These are phyloP conservation scores for Tholera decimalis DNA, from an alignment of 2,888 invertebrate species.

Conservation along the genomic window DNA sequence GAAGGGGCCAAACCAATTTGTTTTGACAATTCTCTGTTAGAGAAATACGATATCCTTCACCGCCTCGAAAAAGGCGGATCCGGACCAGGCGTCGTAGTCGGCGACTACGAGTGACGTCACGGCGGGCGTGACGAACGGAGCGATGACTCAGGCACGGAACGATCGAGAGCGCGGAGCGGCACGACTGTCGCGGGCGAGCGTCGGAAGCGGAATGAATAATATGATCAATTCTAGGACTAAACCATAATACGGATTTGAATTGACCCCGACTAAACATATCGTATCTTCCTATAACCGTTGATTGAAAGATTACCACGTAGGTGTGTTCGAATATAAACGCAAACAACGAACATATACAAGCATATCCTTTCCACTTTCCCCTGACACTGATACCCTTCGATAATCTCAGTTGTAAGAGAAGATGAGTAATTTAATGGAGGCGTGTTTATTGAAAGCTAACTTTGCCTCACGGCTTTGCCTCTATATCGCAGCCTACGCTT, in stretches of 20 bases:
- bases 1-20: no score
- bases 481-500: neutral
- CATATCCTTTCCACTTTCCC: slow-evolving; percentile 68
- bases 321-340: slow-evolving; percentile 41
- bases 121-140: no score
- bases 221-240: neutral
- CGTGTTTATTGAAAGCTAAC: slow-evolving; percentile 72
- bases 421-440: slow-evolving; percentile 74
- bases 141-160: no score
- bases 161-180: no score
- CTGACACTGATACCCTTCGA: slow-evolving; percentile 72
- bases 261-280: slow-evolving; percentile 39
- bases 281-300: slow-evolving; percentile 47
- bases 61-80: no score
- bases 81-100: no score
- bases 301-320: slow-evolving; percentile 59
- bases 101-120: no score
- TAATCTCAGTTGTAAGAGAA: slow-evolving; percentile 71
- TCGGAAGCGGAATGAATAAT: no score
- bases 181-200: no score
- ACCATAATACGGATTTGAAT: slow-evolving; percentile 15
- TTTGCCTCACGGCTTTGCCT: no score
- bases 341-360: slow-evolving; percentile 25
- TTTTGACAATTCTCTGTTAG: no score
- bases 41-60: no score